A percentile compares a stretch with the other conserved stretches of the same genome.
These are phyloP conservation scores for Hipparchia semele DNA, from an alignment of 2,888 invertebrate species.

Conservation along the genomic window DNA sequence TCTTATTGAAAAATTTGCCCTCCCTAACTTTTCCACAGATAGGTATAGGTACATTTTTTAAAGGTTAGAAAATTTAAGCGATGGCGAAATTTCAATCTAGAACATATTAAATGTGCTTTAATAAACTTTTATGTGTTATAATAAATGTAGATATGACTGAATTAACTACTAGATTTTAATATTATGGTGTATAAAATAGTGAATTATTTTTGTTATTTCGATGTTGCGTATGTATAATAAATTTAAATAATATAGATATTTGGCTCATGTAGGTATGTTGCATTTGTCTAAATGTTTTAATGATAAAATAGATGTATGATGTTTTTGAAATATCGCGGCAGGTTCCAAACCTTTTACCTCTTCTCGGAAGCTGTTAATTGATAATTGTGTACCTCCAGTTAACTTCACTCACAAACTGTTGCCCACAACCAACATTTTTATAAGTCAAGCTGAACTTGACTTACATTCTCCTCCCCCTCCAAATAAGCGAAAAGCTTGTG, in stretches of 20 bases:
- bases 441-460: too few relatives aligned
- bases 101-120: neutral
- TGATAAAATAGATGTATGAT: neutral
- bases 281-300: neutral
- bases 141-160: constrained; percentile 32
- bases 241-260: constrained; percentile 7
- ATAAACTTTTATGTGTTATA: constrained; percentile 2
- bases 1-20: too few relatives aligned
- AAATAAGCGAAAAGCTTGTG: too few relatives aligned
- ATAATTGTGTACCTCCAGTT: too few relatives aligned
- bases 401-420: too few relatives aligned
- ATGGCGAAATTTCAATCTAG: neutral
- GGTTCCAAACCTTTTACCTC: neutral
- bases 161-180: constrained; percentile 24
- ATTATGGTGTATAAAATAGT: constrained; percentile 33
- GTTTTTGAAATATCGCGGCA: neutral
- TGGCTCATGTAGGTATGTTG: constrained; percentile 12
- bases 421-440: too few relatives aligned
- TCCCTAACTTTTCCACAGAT: too few relatives aligned
- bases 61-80: neutral
- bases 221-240: constrained; percentile 22
- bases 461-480: too few relatives aligned
- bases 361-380: too few relatives aligned
- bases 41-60: neutral
- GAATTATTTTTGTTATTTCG: constrained; percentile 40